phyloP scores from a whole-genome alignment of 2,113 vertebrate genomes.

The Cryptomyrus ogoouensis region DNA sequence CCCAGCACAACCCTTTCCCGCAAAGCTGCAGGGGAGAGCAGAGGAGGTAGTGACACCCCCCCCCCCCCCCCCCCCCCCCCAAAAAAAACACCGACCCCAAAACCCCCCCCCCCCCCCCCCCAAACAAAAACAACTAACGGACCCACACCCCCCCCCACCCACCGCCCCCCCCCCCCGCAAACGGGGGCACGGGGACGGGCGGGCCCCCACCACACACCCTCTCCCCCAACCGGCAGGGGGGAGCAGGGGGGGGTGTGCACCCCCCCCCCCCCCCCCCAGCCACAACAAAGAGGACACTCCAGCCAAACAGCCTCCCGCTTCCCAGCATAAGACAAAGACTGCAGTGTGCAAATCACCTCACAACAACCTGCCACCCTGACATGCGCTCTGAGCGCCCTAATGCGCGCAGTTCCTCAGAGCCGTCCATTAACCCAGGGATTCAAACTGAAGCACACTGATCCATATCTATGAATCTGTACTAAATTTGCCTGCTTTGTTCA shows the following conservation, averaged over 20 bases:
- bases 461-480: neutral
- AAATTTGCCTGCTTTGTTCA: neutral
- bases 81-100: too few relatives aligned
- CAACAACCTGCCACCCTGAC: neutral
- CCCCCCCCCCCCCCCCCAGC: neutral
- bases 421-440: neutral
- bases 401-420: neutral
- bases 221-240: too few relatives aligned
- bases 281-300: constrained; percentile 4
- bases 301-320: constrained; percentile 1
- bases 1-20: neutral
- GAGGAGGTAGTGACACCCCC: neutral
- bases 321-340: constrained; percentile 13
- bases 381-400: neutral
- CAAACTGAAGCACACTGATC: neutral
- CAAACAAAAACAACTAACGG: too few relatives aligned
- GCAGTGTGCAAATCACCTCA: neutral
- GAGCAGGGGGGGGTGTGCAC: neutral
- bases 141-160: too few relatives aligned
- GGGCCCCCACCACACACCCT: too few relatives aligned
- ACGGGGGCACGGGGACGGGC: too few relatives aligned
- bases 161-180: too few relatives aligned
- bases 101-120: too few relatives aligned
- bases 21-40: neutral
- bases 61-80: neutral